Conservation (phyloP, 2,797 vertebrate genomes). For the Simalia tracyae region DNA sequence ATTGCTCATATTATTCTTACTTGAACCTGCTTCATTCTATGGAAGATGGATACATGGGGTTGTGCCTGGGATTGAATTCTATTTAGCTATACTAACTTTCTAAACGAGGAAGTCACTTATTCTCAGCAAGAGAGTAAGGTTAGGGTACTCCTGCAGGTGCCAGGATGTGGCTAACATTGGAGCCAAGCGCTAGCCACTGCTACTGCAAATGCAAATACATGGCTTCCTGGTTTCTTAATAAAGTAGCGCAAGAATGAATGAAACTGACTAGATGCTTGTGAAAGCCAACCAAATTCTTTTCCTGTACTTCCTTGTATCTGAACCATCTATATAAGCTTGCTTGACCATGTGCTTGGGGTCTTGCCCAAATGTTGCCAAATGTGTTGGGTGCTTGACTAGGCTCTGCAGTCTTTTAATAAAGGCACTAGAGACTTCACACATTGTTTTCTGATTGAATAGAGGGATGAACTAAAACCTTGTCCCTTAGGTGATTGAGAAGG, state of each 20-base stretch:
- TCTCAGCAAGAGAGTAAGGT: neutral
- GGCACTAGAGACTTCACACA: neutral
- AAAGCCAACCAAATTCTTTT: too few species aligned
- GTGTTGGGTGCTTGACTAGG: too few species aligned
- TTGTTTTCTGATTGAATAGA: neutral
- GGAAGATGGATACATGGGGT: neutral
- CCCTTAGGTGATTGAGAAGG: neutral
- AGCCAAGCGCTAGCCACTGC: neutral
- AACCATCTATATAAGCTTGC: too few species aligned
- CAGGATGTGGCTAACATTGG: neutral
- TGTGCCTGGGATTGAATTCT: neutral
- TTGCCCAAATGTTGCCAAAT: too few species aligned
- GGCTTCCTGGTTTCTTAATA: neutral
- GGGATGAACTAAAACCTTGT: neutral
- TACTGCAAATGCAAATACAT: neutral
- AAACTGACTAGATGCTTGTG: too few species aligned
- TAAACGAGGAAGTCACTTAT: neutral
- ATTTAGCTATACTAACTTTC: neutral
- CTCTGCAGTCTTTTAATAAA: too few species aligned
- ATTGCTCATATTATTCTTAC: neutral
- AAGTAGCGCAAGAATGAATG: neutral
- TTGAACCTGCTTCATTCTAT: neutral
- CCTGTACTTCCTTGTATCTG: too few species aligned
- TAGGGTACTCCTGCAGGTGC: neutral
- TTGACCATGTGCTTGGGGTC: too few species aligned